Evolutionary conservation across 2,113 vertebrate species (phyloP).

Genomic region (Callionymus lyra): DNA sequence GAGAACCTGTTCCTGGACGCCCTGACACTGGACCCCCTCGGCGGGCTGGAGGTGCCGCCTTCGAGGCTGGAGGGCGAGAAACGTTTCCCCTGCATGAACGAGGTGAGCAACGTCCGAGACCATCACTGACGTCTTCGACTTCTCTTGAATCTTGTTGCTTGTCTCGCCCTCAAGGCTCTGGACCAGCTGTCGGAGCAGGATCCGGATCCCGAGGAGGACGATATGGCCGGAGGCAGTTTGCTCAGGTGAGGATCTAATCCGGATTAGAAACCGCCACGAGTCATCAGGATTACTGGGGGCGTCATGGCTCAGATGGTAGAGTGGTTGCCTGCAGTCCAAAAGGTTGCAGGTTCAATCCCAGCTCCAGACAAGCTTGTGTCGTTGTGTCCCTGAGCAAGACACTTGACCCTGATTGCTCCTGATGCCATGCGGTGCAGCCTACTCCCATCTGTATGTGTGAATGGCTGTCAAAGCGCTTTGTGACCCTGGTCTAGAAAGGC

Average conservation of each 20-base stretch:
- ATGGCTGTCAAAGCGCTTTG: too few relatives aligned
- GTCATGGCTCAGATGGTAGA: too few relatives aligned
- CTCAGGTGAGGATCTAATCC: conserved; percentile 80
- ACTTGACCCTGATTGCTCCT: too few relatives aligned
- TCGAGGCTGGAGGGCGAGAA: conserved; percentile 72
- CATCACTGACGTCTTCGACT: not conserved
- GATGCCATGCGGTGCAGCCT: too few relatives aligned
- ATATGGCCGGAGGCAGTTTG: conserved; percentile 80
- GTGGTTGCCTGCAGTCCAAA: too few relatives aligned
- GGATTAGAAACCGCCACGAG: too few relatives aligned
- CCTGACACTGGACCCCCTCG: conserved; percentile 74
- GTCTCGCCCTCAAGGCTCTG: conserved; percentile 56
- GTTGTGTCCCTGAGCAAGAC: too few relatives aligned
- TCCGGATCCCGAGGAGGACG: conserved; percentile 69
- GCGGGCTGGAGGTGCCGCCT: conserved; percentile 66
- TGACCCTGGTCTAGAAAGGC: too few relatives aligned
- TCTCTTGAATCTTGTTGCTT: not conserved
- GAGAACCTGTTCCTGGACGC: conserved; percentile 89
- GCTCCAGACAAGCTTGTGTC: too few relatives aligned
- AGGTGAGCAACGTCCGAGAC: conserved; percentile 56
- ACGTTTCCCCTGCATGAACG: conserved; percentile 69
- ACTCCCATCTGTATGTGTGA: too few relatives aligned
- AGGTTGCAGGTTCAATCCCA: too few relatives aligned
- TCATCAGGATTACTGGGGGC: too few relatives aligned
- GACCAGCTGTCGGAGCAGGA: conserved; percentile 64